phyloP scores from a whole-genome alignment of 2,797 vertebrate genomes.

The Monodelphis domestica region DNA sequence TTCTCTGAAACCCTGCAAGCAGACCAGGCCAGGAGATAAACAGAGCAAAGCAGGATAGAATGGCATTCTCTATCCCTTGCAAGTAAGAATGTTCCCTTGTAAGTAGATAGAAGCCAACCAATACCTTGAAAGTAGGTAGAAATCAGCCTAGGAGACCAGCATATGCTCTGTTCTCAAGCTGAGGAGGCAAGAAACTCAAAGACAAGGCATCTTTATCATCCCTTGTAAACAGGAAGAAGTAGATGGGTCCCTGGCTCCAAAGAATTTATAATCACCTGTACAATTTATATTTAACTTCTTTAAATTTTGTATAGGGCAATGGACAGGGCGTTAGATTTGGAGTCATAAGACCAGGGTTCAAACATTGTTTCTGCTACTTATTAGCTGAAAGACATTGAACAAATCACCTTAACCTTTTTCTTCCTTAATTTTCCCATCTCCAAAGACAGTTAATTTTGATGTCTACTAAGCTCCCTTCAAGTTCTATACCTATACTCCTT shows the following conservation, averaged over 20 bases:
- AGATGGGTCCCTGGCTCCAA: neutral
- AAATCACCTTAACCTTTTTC: neutral
- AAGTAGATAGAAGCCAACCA: neutral
- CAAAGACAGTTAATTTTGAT: neutral
- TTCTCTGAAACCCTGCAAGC: neutral
- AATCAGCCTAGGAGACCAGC: neutral
- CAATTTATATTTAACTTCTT: neutral
- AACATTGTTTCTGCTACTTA: neutral
- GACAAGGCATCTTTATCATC: neutral
- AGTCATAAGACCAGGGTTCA: neutral
- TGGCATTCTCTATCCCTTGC: neutral
- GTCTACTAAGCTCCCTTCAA: neutral
- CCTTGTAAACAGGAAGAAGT: neutral
- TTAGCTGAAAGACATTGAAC: neutral
- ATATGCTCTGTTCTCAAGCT: neutral
- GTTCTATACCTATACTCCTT: neutral
- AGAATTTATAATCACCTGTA: neutral
- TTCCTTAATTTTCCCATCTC: neutral
- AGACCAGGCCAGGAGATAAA: neutral
- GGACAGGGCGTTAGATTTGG: neutral
- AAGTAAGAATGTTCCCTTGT: neutral
- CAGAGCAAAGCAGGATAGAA: neutral
- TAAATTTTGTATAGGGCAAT: too few species aligned
- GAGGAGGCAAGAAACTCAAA: too few species aligned
- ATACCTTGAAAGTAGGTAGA: neutral